Evolutionary conservation across 92 coral and sea anemone species (phyloP), one percentile per base, ranked within the genome.

Genomic region (Phymanthus crucifer): DNA sequence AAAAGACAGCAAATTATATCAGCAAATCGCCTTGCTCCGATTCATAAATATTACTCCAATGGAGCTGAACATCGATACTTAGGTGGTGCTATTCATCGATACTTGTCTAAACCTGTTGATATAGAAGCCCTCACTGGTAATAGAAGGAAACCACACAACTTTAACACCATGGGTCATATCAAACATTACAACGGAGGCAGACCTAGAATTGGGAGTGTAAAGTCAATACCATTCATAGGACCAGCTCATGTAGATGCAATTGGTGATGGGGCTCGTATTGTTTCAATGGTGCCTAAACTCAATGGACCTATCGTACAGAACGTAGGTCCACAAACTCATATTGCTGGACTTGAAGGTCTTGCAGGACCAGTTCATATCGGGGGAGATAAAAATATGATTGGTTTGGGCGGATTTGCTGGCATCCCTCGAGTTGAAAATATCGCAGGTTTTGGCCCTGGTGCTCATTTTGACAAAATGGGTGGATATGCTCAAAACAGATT

Each of bases 81-180:
- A 43, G 83, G 85, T 2, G 43, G 68, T 0, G 94, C 97, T 1
- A 92, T 90, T 68, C 92, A 92, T 84, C 82, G 93, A 27, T 92
- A 87, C 35, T 78, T 92, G 26, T 78, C 89, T 26, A 89, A 89
- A 21, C 97, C 97, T 21, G 74, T 92, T 19, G 61, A 85, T 52
- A 76, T 89, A 32, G 84, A 69, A 69, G 81, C 78, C 13, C 33
- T 77, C 31, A 77, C 81, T 77, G 90, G 73, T 14, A 61, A 80
- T 24, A 40, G 45, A 23, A 43, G 58, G 17, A 32, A 69, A 26
- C 31, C 78, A 11, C 32, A 33, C 2, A 11, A 13, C 7, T 52
- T 27, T 47, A 70, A 69, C 31, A 23, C 14, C 1, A 65, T 37
- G 18, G 57, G 21, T 14, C 32, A 34, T 14, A 40, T 0, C 2